Evolutionary conservation across 2,888 invertebrate genomes (phyloP), one percentile per base, ranked within the genome.

Genomic region (Limenitis camilla): DNA sequence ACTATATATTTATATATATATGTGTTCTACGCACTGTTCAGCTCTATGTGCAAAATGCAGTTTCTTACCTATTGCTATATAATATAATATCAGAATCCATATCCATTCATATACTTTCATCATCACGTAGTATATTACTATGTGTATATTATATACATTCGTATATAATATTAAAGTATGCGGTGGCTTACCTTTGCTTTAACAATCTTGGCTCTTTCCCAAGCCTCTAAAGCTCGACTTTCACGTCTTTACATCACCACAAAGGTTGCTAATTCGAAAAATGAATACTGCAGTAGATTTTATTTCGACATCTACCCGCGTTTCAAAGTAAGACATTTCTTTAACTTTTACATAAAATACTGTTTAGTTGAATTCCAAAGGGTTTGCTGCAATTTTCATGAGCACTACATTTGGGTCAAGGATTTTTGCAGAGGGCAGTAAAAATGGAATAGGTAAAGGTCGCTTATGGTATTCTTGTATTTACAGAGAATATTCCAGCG

Each of bases 171-270:
- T 49, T 59, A 55, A 55, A 53, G 55, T 48, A 49, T 52, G 51
- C 56, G 48, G 58, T 47, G 59, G 57, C 58, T 62, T 61, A 59
- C 62, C 62, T 58, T 58, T 53, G 55, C 52, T 59, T 61, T 59
- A 59, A 55, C 49, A 55, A 51, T 53, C 44, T 54, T 62, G 61
- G 62, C 60, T 55, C 52, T 43, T 42, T 41, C 56, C 62, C 62
- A 62, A 62, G 48, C 50, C 55, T 56, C 59, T 59, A 57, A 61
- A 61, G 60, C 59, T 58, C 58, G 58, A 60, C 58, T 62, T 56
- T 53, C 52, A 45, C 58, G 53, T 60, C 52, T 58, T 58, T 58
- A 55, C 48, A 50, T 55, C 53, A 44, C 58, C 55, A 55, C 55
- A 58, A 58, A 58, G 55, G 53, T 58, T 55, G 52, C 55, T 58